A percentile compares a stretch with the other conserved stretches of the same genome.
Conservation (phyloP, 2,113 vertebrate genomes). For the Varanus salvator region DNA sequence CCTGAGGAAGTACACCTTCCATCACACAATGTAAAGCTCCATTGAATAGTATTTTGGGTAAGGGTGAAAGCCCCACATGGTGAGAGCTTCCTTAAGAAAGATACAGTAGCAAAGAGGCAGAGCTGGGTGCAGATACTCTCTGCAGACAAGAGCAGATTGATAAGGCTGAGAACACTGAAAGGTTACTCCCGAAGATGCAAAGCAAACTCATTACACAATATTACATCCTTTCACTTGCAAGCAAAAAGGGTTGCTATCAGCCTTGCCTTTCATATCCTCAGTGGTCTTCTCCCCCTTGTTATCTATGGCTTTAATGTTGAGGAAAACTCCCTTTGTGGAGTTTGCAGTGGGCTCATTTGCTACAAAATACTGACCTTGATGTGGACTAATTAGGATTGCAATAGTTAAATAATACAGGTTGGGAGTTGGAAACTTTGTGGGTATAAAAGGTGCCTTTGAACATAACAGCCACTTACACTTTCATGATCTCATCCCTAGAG, state of each 20-base stretch:
- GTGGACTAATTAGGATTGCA: conserved; percentile 72
- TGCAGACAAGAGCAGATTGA: neutral
- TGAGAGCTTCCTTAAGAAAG: conserved; percentile 21
- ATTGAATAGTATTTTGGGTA: neutral
- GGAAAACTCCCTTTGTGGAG: conserved; percentile 46
- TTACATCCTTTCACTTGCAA: conserved; percentile 35
- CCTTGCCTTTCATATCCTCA: conserved; percentile 35
- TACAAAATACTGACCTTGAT: conserved; percentile 70
- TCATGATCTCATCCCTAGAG: conserved; percentile 72
- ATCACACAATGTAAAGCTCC: neutral
- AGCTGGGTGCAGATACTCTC: neutral
- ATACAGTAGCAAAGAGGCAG: neutral
- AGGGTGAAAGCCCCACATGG: conserved; percentile 13
- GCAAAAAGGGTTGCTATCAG: conserved; percentile 29
- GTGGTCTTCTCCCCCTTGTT: conserved; percentile 23
- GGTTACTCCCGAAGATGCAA: conserved; percentile 42
- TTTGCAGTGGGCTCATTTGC: conserved; percentile 49
- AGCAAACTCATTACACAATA: conserved; percentile 36
- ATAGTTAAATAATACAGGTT: conserved; percentile 65
- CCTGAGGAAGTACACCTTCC: neutral
- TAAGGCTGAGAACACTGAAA: neutral
- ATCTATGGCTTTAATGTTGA: conserved; percentile 4
- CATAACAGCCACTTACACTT: conserved; percentile 72
- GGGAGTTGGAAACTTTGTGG: conserved; percentile 59
- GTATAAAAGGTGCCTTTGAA: conserved; percentile 75